A percentile compares a stretch with the other conserved stretches of the same genome.
Conservation (phyloP, 2,113 vertebrate genomes). For the Vulpes vulpes region DNA sequence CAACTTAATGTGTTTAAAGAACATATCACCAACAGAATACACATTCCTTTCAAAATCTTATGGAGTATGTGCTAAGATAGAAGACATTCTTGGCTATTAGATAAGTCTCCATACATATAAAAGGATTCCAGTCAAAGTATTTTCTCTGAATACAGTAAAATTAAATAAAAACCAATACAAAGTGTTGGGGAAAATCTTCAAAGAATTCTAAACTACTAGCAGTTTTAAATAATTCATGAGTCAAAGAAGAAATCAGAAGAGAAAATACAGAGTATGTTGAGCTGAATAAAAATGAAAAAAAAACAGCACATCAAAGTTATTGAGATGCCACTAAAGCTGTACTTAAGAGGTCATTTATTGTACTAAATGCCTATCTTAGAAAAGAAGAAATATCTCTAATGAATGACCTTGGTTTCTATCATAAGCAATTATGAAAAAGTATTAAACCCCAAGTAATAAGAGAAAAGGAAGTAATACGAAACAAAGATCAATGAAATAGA, state of each 20-base stretch:
- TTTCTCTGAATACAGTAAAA: constrained; percentile 9
- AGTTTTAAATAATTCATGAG: not conserved
- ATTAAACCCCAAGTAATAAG: not conserved
- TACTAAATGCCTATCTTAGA: not conserved
- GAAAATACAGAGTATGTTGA: not conserved
- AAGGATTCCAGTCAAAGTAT: not conserved
- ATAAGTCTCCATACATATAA: not conserved
- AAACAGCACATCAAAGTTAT: not conserved
- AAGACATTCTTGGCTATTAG: not conserved
- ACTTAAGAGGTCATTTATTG: not conserved
- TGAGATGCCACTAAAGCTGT: not conserved
- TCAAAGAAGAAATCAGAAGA: not conserved
- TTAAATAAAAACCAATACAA: not conserved
- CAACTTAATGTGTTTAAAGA: not conserved
- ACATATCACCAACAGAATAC: not conserved
- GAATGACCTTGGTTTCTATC: no score
- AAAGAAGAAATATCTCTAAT: not conserved
- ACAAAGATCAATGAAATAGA: not conserved
- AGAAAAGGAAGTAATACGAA: not conserved
- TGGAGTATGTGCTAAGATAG: not conserved
- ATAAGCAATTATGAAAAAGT: not conserved
- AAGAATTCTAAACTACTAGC: not conserved
- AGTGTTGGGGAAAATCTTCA: not conserved
- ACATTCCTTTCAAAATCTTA: not conserved
- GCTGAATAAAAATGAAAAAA: not conserved